phyloP scores from a whole-genome alignment of 2,888 invertebrate species.

The Crossocerus cetratus region DNA sequence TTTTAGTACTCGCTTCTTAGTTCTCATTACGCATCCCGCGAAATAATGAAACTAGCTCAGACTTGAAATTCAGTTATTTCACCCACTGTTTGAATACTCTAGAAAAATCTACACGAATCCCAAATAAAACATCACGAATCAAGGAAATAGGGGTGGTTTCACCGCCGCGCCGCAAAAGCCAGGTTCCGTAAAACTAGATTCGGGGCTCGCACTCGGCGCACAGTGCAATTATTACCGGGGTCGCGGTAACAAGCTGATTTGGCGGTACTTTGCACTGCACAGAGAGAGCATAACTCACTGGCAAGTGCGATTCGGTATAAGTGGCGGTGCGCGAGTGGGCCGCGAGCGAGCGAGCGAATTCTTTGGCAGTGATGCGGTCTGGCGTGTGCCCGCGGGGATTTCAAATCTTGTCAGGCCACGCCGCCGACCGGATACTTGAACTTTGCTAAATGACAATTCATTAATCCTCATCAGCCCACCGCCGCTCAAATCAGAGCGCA shows the following conservation, averaged over 20 bases:
- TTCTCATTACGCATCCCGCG: too few species aligned
- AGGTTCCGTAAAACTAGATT: background rate
- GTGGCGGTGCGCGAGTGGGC: slow-evolving; percentile 53
- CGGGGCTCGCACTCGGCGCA: background rate
- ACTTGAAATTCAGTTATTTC: too few species aligned
- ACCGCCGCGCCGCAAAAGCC: too few species aligned
- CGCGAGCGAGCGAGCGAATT: slow-evolving; percentile 51
- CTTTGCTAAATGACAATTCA: slow-evolving; percentile 29
- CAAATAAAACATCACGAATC: too few species aligned
- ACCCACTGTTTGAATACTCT: too few species aligned
- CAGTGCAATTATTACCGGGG: slow-evolving; percentile 35
- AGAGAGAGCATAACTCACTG: background rate
- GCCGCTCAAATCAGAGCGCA: background rate
- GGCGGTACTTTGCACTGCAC: slow-evolving; percentile 29
- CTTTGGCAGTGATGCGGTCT: slow-evolving; percentile 50
- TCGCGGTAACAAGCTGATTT: slow-evolving; percentile 48
- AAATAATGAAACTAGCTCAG: too few species aligned
- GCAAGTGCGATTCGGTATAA: slow-evolving; percentile 25
- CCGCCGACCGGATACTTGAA: slow-evolving; percentile 31
- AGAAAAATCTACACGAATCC: too few species aligned
- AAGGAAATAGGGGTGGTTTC: too few species aligned
- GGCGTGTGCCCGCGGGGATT: slow-evolving; percentile 31
- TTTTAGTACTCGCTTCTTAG: too few species aligned
- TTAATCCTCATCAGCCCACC: background rate
- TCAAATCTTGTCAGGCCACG: slow-evolving; percentile 35